Percentiles rank a stretch among this genome's conserved stretches.
Conservation (phyloP, 2,113 vertebrate genomes). For the Mesitornis unicolor region DNA sequence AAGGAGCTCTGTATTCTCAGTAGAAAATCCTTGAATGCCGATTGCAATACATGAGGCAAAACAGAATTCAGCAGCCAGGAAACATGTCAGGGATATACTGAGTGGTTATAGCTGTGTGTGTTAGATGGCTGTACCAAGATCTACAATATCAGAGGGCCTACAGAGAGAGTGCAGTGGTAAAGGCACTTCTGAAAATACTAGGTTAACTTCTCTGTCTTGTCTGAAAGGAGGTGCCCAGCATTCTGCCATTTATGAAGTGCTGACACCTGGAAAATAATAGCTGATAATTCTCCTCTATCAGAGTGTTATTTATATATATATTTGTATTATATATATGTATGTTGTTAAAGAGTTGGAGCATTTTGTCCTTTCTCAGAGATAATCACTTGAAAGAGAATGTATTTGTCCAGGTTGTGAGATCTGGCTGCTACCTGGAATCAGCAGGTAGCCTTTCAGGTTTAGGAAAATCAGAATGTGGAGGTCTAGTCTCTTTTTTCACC, state of each 20-base stretch:
- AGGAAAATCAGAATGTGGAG: not conserved
- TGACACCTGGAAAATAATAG: not conserved
- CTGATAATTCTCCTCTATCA: not conserved
- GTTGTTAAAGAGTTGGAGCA: not conserved
- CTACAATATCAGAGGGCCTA: not conserved
- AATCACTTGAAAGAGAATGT: not conserved
- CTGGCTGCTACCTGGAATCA: not conserved
- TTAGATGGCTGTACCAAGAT: not conserved
- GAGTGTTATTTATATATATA: not conserved
- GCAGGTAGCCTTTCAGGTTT: not conserved
- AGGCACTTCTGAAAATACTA: not conserved
- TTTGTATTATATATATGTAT: not conserved
- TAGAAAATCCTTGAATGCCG: not conserved
- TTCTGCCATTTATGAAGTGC: not conserved
- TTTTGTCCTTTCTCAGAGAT: not conserved
- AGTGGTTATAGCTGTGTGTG: not conserved
- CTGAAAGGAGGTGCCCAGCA: not conserved
- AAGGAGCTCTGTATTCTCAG: not conserved
- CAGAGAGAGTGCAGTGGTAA: not conserved
- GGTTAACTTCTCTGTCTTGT: not conserved
- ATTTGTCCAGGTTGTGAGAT: not conserved
- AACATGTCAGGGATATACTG: not conserved
- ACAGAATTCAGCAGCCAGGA: not conserved
- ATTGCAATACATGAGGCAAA: not conserved
- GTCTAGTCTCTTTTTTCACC: not conserved